Base-by-base conservation (phyloP, 35 echinoderm and acorn worm genomes). In the Hemicentrotus pulcherrimus region DNA sequence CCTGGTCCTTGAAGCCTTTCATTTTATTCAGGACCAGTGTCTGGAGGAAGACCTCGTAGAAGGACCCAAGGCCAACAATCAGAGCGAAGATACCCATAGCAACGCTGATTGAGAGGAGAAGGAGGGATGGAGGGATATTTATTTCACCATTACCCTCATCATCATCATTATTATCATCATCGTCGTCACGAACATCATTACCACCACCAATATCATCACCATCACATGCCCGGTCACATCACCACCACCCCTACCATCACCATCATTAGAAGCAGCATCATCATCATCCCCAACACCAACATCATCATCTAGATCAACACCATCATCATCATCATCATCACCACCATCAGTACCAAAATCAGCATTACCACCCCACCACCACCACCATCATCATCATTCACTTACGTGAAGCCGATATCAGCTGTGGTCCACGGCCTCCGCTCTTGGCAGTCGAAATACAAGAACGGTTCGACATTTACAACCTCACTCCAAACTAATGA, bases 1-100 rank as follows among this genome's bases (percentile, higher is more conserved):
- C 18, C 85, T 89, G 31, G 32, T 32, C 31, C 28, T 89, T 32
- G 5, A 2, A 1, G 4, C 87, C 10, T 32, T 22, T 89, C 31
- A 89, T 89, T 35, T 89, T 89, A 13, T 89, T 28, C 10, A 33
- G 87, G 87, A 89, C 87, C 9, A 89, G 87, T 15, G 13, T 46
- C 45, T 89, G 31, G 12, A 89, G 87, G 87, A 35, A 89, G 32
- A 89, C 87, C 32, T 89, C 87, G 87, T 89, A 89, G 32, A 89
- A 89, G 32, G 87, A 15, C 22, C 87, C 87, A 32, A 89, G 8
- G 87, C 31, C 87, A 32, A 89, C 87, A 32, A 89, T 32, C 45
- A 89, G 31, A 6, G 87, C 87, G 45, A 89, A 22, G 31, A 89
- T 31, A 89, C 32, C 87, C 45, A 89, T 46, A 32, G 31, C 28